Base-by-base conservation (phyloP, 2,113 vertebrate species). In the Xenus cinereus region DNA sequence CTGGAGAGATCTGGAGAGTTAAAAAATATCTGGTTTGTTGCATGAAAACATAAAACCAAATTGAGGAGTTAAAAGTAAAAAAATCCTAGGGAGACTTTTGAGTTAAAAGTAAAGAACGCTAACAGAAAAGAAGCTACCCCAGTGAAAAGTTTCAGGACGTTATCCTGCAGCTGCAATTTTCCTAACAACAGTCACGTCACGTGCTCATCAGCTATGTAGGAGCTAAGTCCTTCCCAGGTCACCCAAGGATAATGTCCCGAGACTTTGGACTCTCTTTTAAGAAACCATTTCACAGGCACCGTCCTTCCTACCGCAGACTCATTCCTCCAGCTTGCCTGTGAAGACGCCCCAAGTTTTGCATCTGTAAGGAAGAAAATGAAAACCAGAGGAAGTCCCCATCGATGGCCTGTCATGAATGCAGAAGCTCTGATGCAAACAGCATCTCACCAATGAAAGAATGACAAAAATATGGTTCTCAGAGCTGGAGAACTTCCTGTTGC, bases 201-300 rank as follows among this genome's bases (percentile, higher is more conserved):
- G 2, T 96, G 73, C 59, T 81, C 9, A 1, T 93, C 60, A 90
- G 57, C 51, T 79, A 86, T 88, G 91, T 23, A 92, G 45, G 48
- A 83, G 50, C 82, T 54, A 53, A 86, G 69, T 54, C 46, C 74
- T 82, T 88, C 87, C 68, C 73, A 91, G 97, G 97, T 95, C 95
- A 96, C 79, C 60, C 90, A 95, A 97, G 96, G 96, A 97, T 94
- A 97, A 96, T 0, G 20, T 87, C 80, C 94, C 59, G 72, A 94
- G 45, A 75, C 75, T 83, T 69, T 78, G 60, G 73, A 64, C 56
- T 94, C 80, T 2, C 4, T 92, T 96, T 94, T 86, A 94, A 95
- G 90, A 92, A 95, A 95, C 21, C 39, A 33, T 75, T 93, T 71
- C 41, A 10, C 74, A 88, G 76, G 48, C 93, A 85, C 84, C 19